These are phyloP conservation scores for Chroicocephalus ridibundus DNA, from an alignment of 2,113 vertebrate genomes.

Conservation along the genomic window DNA sequence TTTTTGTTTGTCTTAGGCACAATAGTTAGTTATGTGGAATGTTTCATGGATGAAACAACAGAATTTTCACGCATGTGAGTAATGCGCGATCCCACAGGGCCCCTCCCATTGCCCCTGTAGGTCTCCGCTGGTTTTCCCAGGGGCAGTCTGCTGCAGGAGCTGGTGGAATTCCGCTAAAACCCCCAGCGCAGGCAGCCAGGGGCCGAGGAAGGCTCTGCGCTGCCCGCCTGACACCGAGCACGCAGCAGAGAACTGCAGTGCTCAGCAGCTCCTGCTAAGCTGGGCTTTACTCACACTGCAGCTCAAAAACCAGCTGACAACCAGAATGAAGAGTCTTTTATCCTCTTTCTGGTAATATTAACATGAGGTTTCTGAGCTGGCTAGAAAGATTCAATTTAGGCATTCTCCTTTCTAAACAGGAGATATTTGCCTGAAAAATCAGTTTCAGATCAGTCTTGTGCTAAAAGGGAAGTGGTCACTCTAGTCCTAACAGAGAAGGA, in stretches of 20 bases:
- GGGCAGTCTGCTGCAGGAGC: background rate
- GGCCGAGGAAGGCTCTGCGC: background rate
- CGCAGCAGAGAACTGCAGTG: background rate
- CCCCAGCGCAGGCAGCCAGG: background rate
- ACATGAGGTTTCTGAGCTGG: background rate
- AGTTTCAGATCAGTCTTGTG: too few relatives aligned
- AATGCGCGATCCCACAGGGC: fast-evolving
- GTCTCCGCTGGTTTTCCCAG: fast-evolving
- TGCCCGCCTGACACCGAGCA: background rate
- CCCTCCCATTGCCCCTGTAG: fast-evolving
- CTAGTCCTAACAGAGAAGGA: too few relatives aligned
- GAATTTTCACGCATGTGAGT: fast-evolving
- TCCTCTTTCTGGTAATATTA: background rate
- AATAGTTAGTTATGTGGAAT: fast-evolving
- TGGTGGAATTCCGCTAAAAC: background rate
- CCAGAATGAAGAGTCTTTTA: background rate
- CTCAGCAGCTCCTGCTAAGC: slow-evolving; percentile 30
- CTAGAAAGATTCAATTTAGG: background rate
- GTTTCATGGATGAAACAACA: fast-evolving
- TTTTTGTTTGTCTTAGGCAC: fast-evolving
- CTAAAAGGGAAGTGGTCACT: background rate
- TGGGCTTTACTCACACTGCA: background rate
- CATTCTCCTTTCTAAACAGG: background rate
- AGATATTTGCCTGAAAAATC: background rate
- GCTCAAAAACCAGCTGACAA: background rate